phyloP scores from a whole-genome alignment of 2,797 vertebrate genomes.

The Syncerus caffer region DNA sequence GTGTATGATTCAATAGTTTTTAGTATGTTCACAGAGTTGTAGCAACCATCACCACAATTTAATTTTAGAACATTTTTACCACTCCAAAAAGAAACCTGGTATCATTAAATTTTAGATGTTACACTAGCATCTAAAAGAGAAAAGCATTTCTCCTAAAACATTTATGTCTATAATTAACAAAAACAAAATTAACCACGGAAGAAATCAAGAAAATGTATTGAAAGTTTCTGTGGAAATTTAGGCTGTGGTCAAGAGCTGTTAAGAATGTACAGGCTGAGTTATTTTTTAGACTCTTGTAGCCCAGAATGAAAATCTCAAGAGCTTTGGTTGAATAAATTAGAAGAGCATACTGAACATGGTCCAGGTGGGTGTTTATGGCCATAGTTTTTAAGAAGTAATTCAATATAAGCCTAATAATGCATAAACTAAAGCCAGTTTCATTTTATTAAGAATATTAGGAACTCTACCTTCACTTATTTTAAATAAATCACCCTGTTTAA shows the following conservation, averaged over 20 bases:
- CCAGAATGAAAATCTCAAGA: conserved; percentile 31
- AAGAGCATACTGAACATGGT: not conserved
- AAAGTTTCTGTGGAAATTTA: not conserved
- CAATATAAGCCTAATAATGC: not conserved
- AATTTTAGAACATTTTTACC: conserved; percentile 16
- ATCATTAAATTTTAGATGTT: conserved; percentile 2
- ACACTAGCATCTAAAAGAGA: not conserved
- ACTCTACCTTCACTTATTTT: not conserved
- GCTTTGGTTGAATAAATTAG: not conserved
- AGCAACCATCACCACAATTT: not conserved
- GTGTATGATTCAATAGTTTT: not conserved
- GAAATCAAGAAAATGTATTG: not conserved
- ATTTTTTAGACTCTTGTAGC: not conserved
- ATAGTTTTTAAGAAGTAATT: conserved; percentile 23
- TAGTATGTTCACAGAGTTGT: not conserved
- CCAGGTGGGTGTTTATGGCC: not conserved
- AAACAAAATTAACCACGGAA: not conserved
- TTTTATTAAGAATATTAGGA: not conserved
- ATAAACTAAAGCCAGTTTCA: not conserved
- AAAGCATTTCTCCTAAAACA: not conserved
- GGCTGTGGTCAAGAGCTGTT: not conserved
- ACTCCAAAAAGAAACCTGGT: not conserved
- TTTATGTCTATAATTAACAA: not conserved
- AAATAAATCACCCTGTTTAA: not conserved
- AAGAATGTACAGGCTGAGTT: not conserved